Conservation (phyloP, 2,888 invertebrate species). For the Caenorhabditis sp. region DNA sequence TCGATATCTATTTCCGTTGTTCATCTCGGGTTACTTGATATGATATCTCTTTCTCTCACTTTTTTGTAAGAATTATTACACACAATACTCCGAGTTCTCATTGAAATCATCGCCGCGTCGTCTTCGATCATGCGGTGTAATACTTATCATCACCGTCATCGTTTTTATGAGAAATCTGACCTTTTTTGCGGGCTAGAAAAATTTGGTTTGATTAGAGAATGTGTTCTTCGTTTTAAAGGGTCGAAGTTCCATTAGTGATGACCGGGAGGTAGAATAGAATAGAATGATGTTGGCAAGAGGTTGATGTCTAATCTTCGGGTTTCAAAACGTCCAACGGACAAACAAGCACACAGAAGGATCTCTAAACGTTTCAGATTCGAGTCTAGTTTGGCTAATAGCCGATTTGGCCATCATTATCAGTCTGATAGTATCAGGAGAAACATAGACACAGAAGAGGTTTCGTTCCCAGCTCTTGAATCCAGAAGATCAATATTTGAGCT, state of each 20-base stretch:
- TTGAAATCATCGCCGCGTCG: not conserved
- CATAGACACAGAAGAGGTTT: no score
- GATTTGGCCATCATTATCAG: no score
- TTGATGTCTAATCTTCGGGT: no score
- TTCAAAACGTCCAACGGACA: no score
- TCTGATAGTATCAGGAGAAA: no score
- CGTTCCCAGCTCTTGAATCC: not conserved
- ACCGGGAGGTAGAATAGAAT: no score
- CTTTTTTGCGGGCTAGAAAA: not conserved
- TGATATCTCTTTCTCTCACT: no score
- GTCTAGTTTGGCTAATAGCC: no score
- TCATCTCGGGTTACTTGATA: conserved; percentile 18
- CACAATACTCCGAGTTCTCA: conserved; percentile 13
- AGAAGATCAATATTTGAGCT: conserved; percentile 49
- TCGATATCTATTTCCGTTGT: not conserved
- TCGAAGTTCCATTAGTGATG: not conserved
- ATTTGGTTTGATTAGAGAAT: not conserved
- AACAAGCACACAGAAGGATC: no score
- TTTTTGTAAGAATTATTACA: conserved; percentile 15
- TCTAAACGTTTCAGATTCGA: no score
- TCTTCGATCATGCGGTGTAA: conserved; percentile 33
- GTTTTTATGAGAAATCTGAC: conserved; percentile 29
- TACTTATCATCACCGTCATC: no score
- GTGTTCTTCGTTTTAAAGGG: not conserved
- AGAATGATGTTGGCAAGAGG: no score